A percentile compares a stretch with the other conserved stretches of the same genome.
Conservation (phyloP, 2,113 vertebrate species). For the Glaucidium brasilianum region DNA sequence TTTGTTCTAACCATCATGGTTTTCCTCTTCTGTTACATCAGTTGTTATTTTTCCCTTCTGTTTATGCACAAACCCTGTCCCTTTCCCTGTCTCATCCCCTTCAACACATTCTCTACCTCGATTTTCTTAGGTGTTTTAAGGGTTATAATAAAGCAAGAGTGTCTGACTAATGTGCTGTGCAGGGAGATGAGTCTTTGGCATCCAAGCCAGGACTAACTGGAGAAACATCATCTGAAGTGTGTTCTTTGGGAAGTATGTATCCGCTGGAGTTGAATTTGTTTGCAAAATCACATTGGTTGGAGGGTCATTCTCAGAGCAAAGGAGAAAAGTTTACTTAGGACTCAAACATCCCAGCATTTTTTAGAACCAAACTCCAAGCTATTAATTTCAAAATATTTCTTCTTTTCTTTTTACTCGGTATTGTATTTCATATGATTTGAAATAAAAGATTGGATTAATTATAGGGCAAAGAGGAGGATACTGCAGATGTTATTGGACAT, state of each 20-base stretch:
- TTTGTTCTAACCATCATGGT: not conserved
- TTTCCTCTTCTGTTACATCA: not conserved
- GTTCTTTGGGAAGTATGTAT: not conserved
- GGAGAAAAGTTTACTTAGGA: not conserved
- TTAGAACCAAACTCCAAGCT: not conserved
- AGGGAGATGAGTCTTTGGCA: not conserved
- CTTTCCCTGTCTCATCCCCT: not conserved
- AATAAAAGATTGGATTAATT: constrained; percentile 1
- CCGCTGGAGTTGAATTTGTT: not conserved
- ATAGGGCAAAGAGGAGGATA: not conserved
- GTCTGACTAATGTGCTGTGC: not conserved
- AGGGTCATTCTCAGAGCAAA: constrained; percentile 30
- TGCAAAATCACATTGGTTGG: not conserved
- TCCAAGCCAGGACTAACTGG: not conserved
- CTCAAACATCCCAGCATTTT: not conserved
- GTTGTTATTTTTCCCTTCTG: not conserved
- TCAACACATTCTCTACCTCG: not conserved
- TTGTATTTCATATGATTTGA: not conserved
- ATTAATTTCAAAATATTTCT: constrained; percentile 9
- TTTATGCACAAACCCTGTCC: not conserved
- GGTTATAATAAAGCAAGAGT: not conserved
- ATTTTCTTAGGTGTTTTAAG: not conserved
- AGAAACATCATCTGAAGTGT: not conserved
- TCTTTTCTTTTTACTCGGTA: not conserved
- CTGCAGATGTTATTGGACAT: not conserved